Percentiles rank a stretch among this genome's conserved stretches.
Evolutionary conservation across 1,140 invertebrate species (phyloP).

Genomic region (Achatina immaculata): DNA sequence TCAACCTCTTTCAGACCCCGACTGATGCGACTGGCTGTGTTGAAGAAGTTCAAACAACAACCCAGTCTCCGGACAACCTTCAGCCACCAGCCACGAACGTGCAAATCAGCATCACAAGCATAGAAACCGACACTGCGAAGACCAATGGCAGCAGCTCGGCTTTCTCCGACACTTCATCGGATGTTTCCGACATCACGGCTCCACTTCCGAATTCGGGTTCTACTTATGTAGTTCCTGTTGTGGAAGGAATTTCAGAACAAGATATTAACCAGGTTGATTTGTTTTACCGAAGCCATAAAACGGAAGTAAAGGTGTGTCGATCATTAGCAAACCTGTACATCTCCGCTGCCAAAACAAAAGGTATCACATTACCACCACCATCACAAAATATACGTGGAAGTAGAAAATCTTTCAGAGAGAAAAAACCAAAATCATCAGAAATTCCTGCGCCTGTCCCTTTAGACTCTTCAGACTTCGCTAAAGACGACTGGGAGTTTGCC

Average conservation of each 20-base stretch:
- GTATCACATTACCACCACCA: conserved; percentile 34
- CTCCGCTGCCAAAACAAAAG: conserved; percentile 53
- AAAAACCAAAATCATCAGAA: neutral
- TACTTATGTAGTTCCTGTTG: conserved; percentile 36
- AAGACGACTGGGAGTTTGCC: conserved; percentile 79
- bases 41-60: too few species aligned
- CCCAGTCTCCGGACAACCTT: too few species aligned
- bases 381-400: conserved; percentile 56
- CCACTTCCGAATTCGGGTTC: conserved; percentile 24
- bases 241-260: conserved; percentile 75
- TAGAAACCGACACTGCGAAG: conserved; percentile 1
- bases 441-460: neutral
- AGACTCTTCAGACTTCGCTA: conserved; percentile 23
- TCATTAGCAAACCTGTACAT: conserved; percentile 84
- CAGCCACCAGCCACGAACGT: too few species aligned
- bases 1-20: too few species aligned
- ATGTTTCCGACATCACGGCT: conserved; percentile 45
- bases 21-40: too few species aligned
- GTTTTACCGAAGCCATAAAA: conserved; percentile 84
- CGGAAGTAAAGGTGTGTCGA: conserved; percentile 83
- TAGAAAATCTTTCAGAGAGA: conserved; percentile 14
- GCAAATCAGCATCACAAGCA: neutral
- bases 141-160: conserved; percentile 17
- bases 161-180: conserved; percentile 46
- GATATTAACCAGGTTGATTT: conserved; percentile 84